Percentiles rank a stretch among this genome's conserved stretches.
phyloP scores from a whole-genome alignment of 2,113 vertebrate species.

The Polypterus senegalus region DNA sequence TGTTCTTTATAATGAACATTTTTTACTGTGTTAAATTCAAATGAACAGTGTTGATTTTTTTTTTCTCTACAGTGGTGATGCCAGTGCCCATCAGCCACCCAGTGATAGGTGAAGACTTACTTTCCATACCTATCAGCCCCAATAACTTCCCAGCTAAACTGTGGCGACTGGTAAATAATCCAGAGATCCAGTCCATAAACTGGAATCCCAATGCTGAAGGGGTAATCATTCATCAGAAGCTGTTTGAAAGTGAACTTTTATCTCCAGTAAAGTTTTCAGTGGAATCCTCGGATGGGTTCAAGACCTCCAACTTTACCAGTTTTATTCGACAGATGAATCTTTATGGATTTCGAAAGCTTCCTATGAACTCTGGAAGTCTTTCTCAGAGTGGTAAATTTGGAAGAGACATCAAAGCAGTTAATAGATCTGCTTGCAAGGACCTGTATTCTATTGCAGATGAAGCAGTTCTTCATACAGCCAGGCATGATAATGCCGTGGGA shows the following conservation, averaged over 20 bases:
- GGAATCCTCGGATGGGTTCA: slow-evolving; percentile 39
- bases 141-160: slow-evolving; percentile 67
- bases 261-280: slow-evolving; percentile 8
- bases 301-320: slow-evolving; percentile 63
- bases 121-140: slow-evolving; percentile 45
- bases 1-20: too few species aligned
- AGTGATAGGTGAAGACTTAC: slow-evolving; percentile 27
- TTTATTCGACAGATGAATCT: slow-evolving; percentile 75
- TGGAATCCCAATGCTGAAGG: slow-evolving; percentile 52
- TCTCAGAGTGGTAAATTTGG: too few species aligned
- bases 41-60: too few species aligned
- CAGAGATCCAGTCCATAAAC: slow-evolving; percentile 40
- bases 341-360: slow-evolving; percentile 66
- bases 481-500: neutral
- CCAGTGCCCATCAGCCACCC: slow-evolving; percentile 18
- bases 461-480: neutral
- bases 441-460: too few species aligned
- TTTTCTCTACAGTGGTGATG: too few species aligned
- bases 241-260: slow-evolving; percentile 57
- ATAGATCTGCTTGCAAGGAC: too few species aligned
- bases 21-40: too few species aligned
- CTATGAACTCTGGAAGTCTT: slow-evolving; percentile 6
- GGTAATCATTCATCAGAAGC: slow-evolving; percentile 51
- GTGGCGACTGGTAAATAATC: slow-evolving; percentile 65
- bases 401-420: too few species aligned